A percentile compares a stretch with the other conserved stretches of the same genome.
Conservation (phyloP, 2,113 vertebrate genomes). For the human (Homo sapiens) region GRCh38 chr7:30987501-30988000, state of each 20-base stretch:
- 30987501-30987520: background rate
- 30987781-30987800: background rate
- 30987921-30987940: background rate
- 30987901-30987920: background rate
- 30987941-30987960: background rate
- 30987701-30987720: background rate
- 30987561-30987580: background rate
- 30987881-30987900: background rate
- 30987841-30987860: background rate
- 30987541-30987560: background rate
- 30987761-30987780: background rate
- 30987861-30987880: background rate
- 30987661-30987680: too few species aligned
- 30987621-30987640: accelerated
- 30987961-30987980: too few species aligned
- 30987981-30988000: too few species aligned
- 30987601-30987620: background rate
- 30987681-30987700: too few species aligned
- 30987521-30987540: background rate
- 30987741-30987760: accelerated
- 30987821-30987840: background rate
- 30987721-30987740: background rate
- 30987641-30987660: too few species aligned
- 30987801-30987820: background rate
- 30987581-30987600: background rate